A percentile compares a stretch with the other conserved stretches of the same genome.
These are phyloP conservation scores for Empis stercorea DNA, from an alignment of 2,888 invertebrate species.

Conservation along the genomic window DNA sequence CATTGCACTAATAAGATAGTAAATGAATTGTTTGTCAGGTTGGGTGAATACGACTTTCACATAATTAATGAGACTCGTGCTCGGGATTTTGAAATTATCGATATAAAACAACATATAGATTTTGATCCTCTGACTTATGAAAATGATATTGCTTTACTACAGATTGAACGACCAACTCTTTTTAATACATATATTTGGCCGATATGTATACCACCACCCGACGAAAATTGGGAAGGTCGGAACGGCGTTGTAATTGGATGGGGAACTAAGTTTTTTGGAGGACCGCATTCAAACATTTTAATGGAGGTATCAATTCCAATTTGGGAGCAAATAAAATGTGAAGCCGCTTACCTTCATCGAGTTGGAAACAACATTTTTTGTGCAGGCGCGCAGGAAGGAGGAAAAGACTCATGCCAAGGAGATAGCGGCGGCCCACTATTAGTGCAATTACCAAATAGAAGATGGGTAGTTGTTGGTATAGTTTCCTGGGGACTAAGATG, in stretches of 20 bases:
- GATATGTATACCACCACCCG: constrained; percentile 63
- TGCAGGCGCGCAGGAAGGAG: constrained; percentile 62
- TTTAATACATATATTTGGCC: constrained; percentile 76
- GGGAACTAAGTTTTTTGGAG: constrained; percentile 62
- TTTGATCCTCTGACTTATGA: constrained; percentile 55
- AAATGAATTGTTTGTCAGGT: constrained; percentile 48
- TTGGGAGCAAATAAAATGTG: constrained; percentile 57
- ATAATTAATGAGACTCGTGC: constrained; percentile 53
- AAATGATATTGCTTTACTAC: constrained; percentile 66
- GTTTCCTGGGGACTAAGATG: constrained; percentile 81
- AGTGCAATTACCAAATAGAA: constrained; percentile 55
- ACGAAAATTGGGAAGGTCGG: constrained; percentile 45
- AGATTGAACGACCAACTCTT: constrained; percentile 48
- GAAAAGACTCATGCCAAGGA: constrained; percentile 71
- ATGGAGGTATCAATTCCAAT: constrained; percentile 69
- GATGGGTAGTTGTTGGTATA: constrained; percentile 67
- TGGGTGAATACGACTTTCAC: constrained; percentile 72
- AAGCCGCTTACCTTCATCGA: constrained; percentile 46
- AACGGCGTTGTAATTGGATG: constrained; percentile 62
- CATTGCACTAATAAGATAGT: constrained; percentile 40
- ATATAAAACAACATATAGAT: constrained; percentile 52
- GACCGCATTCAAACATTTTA: constrained; percentile 52
- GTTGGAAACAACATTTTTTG: constrained; percentile 60
- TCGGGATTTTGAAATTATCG: constrained; percentile 53
- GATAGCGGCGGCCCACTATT: constrained; percentile 56